Percentiles rank a stretch among this genome's conserved stretches.
Evolutionary conservation across 2,888 invertebrate genomes (phyloP).

Genomic region (Chaetogeoica ovagalla): DNA sequence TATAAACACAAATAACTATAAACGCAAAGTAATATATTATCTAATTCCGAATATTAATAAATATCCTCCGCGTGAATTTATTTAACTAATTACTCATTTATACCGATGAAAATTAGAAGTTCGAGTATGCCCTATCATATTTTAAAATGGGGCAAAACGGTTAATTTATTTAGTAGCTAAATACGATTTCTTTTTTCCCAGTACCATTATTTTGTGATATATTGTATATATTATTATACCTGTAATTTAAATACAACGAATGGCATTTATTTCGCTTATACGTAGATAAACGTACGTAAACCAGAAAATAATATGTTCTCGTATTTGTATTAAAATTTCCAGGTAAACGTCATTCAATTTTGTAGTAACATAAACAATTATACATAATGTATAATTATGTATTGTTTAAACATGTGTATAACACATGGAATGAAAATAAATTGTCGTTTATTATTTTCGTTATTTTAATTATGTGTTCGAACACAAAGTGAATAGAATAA

Average conservation of each 20-base stretch:
- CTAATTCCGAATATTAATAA: conserved; percentile 25
- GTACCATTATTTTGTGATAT: not conserved
- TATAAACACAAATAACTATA: conserved; percentile 23
- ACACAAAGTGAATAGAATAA: too few species aligned
- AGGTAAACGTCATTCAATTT: too few species aligned
- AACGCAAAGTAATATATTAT: conserved; percentile 12
- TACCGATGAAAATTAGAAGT: conserved; percentile 20
- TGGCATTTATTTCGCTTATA: not conserved
- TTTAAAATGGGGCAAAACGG: conserved; percentile 25
- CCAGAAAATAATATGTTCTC: too few species aligned
- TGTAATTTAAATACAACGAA: not conserved
- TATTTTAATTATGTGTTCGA: too few species aligned
- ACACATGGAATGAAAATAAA: too few species aligned
- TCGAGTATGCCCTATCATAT: not conserved
- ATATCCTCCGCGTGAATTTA: not conserved
- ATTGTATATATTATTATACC: not conserved
- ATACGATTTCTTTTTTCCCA: not conserved
- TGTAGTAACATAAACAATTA: too few species aligned
- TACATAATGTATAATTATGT: too few species aligned
- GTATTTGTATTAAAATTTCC: too few species aligned
- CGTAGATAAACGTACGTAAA: too few species aligned
- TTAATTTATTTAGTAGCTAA: not conserved
- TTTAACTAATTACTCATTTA: conserved; percentile 32
- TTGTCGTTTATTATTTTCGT: too few species aligned
- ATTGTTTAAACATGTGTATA: too few species aligned